phyloP scores from a whole-genome alignment of 2,888 invertebrate genomes.

The Dusona sp. region DNA sequence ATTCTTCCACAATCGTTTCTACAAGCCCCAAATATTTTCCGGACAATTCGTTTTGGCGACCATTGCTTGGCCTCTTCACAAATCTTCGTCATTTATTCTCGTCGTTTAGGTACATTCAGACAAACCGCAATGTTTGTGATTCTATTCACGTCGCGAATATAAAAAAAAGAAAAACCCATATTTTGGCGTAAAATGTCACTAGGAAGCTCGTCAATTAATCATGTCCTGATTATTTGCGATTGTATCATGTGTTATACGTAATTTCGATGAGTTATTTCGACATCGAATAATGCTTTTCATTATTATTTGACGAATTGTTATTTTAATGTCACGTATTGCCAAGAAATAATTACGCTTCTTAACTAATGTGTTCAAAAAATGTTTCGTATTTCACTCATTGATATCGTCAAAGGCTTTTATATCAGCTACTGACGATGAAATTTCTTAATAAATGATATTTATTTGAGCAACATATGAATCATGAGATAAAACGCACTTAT shows the following conservation, averaged over 20 bases:
- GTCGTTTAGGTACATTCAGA: constrained; percentile 14
- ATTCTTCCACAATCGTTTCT: constrained; percentile 60
- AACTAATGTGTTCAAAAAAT: not conserved
- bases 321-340: not conserved
- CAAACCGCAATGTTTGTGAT: not conserved
- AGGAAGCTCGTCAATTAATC: constrained; percentile 9
- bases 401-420: not conserved
- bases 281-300: not conserved
- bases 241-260: not conserved
- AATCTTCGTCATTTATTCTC: constrained; percentile 52
- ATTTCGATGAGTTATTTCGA: constrained; percentile 1
- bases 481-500: not conserved
- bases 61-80: constrained; percentile 38
- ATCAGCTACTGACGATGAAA: not conserved
- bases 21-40: constrained; percentile 59
- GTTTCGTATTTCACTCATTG: not conserved
- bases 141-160: constrained; percentile 30
- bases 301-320: not conserved
- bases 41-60: constrained; percentile 52
- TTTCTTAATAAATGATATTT: not conserved
- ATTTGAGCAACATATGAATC: constrained; percentile 4
- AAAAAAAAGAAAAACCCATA: not conserved
- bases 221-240: not conserved
- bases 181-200: constrained; percentile 1
- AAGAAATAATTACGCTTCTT: not conserved